These are phyloP conservation scores for Allolobophora icterica DNA, from an alignment of 2,888 invertebrate species.

Conservation along the genomic window DNA sequence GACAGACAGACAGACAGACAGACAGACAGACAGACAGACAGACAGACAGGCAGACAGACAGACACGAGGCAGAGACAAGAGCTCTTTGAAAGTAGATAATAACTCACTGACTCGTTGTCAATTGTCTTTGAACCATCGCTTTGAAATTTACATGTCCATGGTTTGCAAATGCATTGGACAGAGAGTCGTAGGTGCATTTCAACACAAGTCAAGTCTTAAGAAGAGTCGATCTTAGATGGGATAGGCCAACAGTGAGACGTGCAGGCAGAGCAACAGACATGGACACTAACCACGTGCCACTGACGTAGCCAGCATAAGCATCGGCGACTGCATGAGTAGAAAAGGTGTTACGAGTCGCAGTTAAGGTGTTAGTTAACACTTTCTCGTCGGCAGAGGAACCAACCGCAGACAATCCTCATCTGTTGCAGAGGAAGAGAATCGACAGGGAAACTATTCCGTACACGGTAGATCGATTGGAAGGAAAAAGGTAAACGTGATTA, in stretches of 20 bases:
- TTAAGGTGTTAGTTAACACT: neutral
- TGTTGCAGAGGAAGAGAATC: too few species aligned
- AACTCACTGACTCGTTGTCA: neutral
- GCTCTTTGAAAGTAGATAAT: neutral
- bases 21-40: neutral
- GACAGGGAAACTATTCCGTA: too few species aligned
- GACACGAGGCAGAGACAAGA: neutral
- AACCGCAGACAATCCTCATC: too few species aligned
- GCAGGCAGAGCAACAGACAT: neutral
- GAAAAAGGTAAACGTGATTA: too few species aligned
- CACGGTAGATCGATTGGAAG: too few species aligned
- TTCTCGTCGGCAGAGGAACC: neutral
- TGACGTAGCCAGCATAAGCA: neutral
- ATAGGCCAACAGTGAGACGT: neutral
- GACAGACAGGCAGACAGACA: neutral
- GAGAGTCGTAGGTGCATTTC: neutral
- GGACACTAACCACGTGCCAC: neutral
- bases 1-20: neutral
- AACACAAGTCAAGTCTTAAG: neutral
- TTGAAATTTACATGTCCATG: neutral
- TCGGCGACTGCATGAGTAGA: neutral
- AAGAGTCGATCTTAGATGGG: neutral
- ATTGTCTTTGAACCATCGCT: neutral
- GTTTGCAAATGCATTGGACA: neutral
- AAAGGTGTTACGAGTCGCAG: neutral